Conservation (phyloP, 2,888 invertebrate genomes). For the Apamea epomidion region DNA sequence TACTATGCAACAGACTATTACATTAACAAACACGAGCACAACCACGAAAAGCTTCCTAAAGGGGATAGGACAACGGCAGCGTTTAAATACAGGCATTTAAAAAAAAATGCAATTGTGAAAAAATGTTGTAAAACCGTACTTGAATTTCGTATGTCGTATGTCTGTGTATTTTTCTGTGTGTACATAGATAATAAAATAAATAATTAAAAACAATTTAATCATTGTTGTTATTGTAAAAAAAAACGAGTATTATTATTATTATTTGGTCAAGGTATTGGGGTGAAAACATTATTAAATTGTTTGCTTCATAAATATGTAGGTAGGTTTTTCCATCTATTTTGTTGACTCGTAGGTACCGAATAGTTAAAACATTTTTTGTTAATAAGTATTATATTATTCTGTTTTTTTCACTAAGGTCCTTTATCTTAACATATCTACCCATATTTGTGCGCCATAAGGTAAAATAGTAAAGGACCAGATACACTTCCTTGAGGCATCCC, state of each 20-base stretch:
- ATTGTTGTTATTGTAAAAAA: background rate
- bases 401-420: background rate
- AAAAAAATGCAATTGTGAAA: background rate
- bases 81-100: background rate
- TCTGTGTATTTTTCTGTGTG: background rate
- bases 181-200: background rate
- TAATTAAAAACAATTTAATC: background rate
- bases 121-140: background rate
- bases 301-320: background rate
- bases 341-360: background rate
- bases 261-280: background rate
- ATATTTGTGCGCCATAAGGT: background rate
- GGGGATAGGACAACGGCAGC: background rate
- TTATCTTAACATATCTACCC: background rate
- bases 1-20: constrained; percentile 43
- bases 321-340: background rate
- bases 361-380: background rate
- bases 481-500: background rate
- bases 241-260: background rate
- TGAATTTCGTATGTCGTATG: background rate
- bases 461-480: background rate
- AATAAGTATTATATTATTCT: background rate
- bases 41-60: constrained; percentile 43
- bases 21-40: constrained; percentile 51
- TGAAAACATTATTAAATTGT: background rate